Conservation (phyloP, 2,888 invertebrate genomes). For the Hyposoter dolosus region DNA sequence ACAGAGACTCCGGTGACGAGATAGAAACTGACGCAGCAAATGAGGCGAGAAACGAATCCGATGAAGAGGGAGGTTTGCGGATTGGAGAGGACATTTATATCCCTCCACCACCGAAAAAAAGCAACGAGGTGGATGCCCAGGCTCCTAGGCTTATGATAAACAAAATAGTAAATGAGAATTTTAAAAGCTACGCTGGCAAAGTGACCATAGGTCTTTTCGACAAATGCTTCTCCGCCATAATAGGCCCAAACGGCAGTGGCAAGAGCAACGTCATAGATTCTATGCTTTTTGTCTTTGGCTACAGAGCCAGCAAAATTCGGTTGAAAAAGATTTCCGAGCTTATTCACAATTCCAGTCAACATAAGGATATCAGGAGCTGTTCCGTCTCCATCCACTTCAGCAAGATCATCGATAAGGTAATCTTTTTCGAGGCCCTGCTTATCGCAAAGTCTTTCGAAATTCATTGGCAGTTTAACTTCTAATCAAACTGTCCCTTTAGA, state of each 20-base stretch:
- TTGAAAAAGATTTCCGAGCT: slow-evolving; percentile 97
- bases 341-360: slow-evolving; percentile 95
- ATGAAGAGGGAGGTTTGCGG: slow-evolving; percentile 88
- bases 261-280: slow-evolving; percentile 99
- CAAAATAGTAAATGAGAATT: slow-evolving; percentile 96
- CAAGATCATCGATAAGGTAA: slow-evolving; percentile 91
- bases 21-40: slow-evolving; percentile 57
- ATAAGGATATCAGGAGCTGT: slow-evolving; percentile 91
- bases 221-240: slow-evolving; percentile 98
- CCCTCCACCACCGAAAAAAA: slow-evolving; percentile 90
- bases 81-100: slow-evolving; percentile 93
- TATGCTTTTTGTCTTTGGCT: slow-evolving; percentile 99
- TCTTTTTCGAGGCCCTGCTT: background rate
- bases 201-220: slow-evolving; percentile 97
- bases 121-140: slow-evolving; percentile 89
- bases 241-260: slow-evolving; percentile 99
- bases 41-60: slow-evolving; percentile 53
- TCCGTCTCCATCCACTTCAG: slow-evolving; percentile 96
- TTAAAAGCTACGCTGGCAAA: slow-evolving; percentile 97
- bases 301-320: slow-evolving; percentile 96
- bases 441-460: background rate
- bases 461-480: background rate
- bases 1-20: slow-evolving; percentile 56
- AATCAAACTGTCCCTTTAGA: background rate
- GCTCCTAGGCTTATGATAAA: slow-evolving; percentile 96